These are phyloP conservation scores for Petaurus breviceps DNA, from an alignment of 2,113 vertebrate genomes.

Conservation along the genomic window DNA sequence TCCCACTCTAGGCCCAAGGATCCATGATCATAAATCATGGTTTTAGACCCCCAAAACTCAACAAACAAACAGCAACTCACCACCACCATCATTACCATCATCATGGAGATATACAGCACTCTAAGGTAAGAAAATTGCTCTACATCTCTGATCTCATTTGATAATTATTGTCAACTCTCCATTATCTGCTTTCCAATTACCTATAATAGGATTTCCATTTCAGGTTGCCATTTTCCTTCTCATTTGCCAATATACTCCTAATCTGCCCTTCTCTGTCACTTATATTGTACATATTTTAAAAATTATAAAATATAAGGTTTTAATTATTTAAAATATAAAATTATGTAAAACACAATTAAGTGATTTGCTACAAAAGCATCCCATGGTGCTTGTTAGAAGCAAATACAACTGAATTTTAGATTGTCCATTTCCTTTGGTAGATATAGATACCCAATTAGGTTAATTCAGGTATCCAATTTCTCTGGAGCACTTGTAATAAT, in stretches of 20 bases:
- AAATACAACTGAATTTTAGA: not conserved
- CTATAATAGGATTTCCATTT: slow-evolving; percentile 32
- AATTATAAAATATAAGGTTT: not conserved
- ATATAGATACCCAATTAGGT: not conserved
- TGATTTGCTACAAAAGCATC: slow-evolving; percentile 33
- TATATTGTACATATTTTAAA: not conserved
- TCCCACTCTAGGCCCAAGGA: not conserved
- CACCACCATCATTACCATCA: not conserved
- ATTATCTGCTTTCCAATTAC: not conserved
- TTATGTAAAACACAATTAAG: slow-evolving; percentile 55
- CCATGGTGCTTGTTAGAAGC: slow-evolving; percentile 34
- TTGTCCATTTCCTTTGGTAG: slow-evolving; percentile 34
- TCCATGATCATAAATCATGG: not conserved
- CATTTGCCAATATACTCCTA: not conserved
- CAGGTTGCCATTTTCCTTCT: not conserved
- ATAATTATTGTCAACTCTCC: not conserved
- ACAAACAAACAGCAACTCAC: not conserved
- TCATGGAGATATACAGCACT: not conserved
- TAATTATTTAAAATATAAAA: not conserved
- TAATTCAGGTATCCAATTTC: not conserved
- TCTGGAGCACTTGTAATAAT: not conserved
- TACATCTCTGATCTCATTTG: not conserved
- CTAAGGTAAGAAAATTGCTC: not conserved
- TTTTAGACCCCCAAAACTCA: not conserved
- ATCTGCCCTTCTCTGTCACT: not conserved